Percentiles rank a stretch among this genome's conserved stretches.
phyloP scores from a whole-genome alignment of 2,797 vertebrate species.

The Myripristis murdjan region DNA sequence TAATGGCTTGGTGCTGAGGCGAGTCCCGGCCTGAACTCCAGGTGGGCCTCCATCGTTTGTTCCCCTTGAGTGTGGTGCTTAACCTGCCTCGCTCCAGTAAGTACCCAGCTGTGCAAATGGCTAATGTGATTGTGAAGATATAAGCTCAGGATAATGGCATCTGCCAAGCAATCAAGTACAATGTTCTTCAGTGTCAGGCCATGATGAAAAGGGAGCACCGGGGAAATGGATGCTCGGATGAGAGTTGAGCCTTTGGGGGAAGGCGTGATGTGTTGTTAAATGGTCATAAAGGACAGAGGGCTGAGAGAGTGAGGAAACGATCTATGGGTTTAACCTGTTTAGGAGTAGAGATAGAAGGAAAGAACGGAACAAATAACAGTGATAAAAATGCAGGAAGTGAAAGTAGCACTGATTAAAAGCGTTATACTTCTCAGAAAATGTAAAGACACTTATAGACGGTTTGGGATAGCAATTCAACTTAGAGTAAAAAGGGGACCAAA shows the following conservation, averaged over 20 bases:
- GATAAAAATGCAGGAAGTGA: slow-evolving; percentile 24
- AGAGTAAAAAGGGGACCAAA: neutral
- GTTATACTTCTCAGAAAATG: slow-evolving; percentile 30
- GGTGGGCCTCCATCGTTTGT: slow-evolving; percentile 76
- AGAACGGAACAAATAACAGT: slow-evolving; percentile 10
- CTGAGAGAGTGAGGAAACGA: slow-evolving; percentile 33
- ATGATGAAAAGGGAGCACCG: slow-evolving; percentile 66
- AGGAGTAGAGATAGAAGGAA: slow-evolving; percentile 30
- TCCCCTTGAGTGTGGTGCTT: slow-evolving; percentile 77
- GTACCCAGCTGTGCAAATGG: slow-evolving; percentile 82
- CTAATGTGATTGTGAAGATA: slow-evolving; percentile 84
- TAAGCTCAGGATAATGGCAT: slow-evolving; percentile 82
- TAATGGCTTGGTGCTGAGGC: slow-evolving; percentile 58
- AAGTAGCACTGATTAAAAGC: slow-evolving; percentile 38
- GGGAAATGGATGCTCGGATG: slow-evolving; percentile 60
- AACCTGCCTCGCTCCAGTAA: slow-evolving; percentile 81
- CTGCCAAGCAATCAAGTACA: slow-evolving; percentile 82
- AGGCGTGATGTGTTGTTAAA: slow-evolving; percentile 60
- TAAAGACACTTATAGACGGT: slow-evolving; percentile 8
- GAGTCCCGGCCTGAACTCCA: slow-evolving; percentile 66
- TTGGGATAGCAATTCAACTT: neutral
- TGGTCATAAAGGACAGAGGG: slow-evolving; percentile 63
- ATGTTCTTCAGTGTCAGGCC: slow-evolving; percentile 71
- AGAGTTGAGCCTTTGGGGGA: slow-evolving; percentile 57
- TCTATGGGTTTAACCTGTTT: slow-evolving; percentile 62